These are phyloP conservation scores for Drosophila barbarae DNA, from an alignment of 2,888 invertebrate species.

Conservation along the genomic window DNA sequence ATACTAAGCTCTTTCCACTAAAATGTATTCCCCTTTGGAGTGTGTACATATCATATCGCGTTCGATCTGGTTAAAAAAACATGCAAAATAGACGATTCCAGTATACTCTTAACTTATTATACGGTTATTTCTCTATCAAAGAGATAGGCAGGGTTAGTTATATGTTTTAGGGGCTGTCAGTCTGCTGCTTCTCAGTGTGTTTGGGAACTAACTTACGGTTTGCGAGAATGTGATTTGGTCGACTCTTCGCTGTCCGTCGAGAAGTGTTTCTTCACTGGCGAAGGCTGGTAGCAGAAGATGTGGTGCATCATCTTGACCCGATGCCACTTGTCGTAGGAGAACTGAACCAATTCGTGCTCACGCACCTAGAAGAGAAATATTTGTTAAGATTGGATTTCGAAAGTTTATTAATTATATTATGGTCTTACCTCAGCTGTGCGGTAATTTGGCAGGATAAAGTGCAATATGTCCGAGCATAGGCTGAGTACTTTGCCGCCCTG, in stretches of 20 bases:
- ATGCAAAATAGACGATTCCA: slow-evolving; percentile 21
- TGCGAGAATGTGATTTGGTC: slow-evolving; percentile 77
- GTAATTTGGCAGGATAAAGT: slow-evolving; percentile 88
- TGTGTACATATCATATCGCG: neutral
- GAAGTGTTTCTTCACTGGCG: slow-evolving; percentile 90
- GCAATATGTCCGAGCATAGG: slow-evolving; percentile 89
- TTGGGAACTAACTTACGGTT: slow-evolving; percentile 77
- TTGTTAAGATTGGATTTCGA: too few relatives aligned
- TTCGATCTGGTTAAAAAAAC: slow-evolving; percentile 16
- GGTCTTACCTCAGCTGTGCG: slow-evolving; percentile 88
- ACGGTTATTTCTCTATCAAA: neutral
- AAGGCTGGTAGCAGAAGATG: slow-evolving; percentile 92
- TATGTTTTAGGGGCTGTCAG: slow-evolving; percentile 4
- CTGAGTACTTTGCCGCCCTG: slow-evolving; percentile 88
- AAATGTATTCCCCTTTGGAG: neutral
- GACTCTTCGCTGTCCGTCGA: slow-evolving; percentile 87
- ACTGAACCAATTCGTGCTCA: slow-evolving; percentile 90
- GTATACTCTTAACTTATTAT: slow-evolving; percentile 13
- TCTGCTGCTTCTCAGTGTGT: slow-evolving; percentile 26
- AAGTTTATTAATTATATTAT: neutral
- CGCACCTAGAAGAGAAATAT: slow-evolving; percentile 81
- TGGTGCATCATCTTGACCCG: slow-evolving; percentile 92
- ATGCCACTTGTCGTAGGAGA: slow-evolving; percentile 91
- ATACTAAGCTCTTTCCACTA: neutral
- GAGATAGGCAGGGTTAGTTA: slow-evolving; percentile 12